Evolutionary conservation across 1,140 invertebrate genomes (phyloP).

Genomic region (Centruroides sculpturatus): DNA sequence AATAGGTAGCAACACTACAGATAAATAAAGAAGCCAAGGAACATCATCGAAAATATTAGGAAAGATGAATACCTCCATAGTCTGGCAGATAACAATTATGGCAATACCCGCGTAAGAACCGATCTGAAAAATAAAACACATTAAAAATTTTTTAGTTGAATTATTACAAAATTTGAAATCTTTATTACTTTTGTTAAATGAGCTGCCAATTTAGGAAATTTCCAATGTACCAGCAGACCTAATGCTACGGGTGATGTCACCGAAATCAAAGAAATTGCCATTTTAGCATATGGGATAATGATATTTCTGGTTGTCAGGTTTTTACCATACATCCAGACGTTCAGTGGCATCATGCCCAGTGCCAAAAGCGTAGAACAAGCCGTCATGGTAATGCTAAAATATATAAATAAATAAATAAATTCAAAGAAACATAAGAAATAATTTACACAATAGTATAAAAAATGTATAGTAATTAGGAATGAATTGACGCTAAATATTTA

Average conservation of each 20-base stretch:
- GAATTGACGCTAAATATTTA: too few relatives aligned
- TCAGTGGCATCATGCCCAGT: conserved; percentile 28
- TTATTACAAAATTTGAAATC: too few relatives aligned
- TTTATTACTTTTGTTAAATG: conserved; percentile 20
- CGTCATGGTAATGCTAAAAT: conserved; percentile 29
- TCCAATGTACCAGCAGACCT: conserved; percentile 27
- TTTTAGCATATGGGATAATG: conserved; percentile 28
- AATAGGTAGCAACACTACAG: conserved; percentile 25
- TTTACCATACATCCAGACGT: conserved; percentile 27
- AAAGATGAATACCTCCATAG: conserved; percentile 22
- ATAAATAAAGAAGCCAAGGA: conserved; percentile 26
- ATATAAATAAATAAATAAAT: not conserved
- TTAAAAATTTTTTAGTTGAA: too few relatives aligned
- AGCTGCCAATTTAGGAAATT: conserved; percentile 22
- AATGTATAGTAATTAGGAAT: too few relatives aligned
- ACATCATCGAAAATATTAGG: conserved; percentile 25
- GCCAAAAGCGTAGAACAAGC: conserved; percentile 27
- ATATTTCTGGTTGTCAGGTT: conserved; percentile 22
- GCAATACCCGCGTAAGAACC: conserved; percentile 19
- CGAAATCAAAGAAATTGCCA: conserved; percentile 24
- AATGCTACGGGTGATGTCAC: conserved; percentile 25
- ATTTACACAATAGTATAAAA: too few relatives aligned
- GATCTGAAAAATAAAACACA: conserved; percentile 7
- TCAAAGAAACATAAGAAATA: too few relatives aligned
- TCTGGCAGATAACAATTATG: conserved; percentile 21